These are phyloP conservation scores for Macrotrachela quadricornifera DNA, from an alignment of 1,140 invertebrate genomes.

Conservation along the genomic window DNA sequence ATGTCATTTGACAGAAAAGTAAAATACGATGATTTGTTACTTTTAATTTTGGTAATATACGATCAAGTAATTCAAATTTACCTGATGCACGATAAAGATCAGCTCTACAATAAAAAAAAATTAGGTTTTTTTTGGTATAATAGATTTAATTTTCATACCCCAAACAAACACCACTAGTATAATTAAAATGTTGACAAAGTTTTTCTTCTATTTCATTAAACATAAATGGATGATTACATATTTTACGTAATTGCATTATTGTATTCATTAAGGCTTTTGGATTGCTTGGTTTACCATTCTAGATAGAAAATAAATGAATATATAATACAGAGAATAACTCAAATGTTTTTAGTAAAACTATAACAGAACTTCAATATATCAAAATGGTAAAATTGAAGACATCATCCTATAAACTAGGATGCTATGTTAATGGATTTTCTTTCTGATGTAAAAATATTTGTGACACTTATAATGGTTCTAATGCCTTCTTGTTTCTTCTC, in stretches of 20 bases:
- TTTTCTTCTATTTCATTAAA: constrained; percentile 95
- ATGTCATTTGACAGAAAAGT: constrained; percentile 98
- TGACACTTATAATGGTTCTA: too few species aligned
- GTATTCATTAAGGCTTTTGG: constrained; percentile 98
- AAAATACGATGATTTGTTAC: constrained; percentile 68
- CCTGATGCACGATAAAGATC: constrained; percentile 82
- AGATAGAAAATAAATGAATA: not conserved
- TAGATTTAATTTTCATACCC: too few species aligned
- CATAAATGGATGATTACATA: constrained; percentile 99
- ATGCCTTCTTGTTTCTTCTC: too few species aligned
- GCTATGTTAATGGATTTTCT: too few species aligned
- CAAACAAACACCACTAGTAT: constrained; percentile 22
- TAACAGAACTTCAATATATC: too few species aligned
- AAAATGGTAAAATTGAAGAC: too few species aligned
- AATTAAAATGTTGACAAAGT: constrained; percentile 51
- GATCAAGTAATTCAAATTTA: constrained; percentile 93
- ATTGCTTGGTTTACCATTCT: constrained; percentile 51
- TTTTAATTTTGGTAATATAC: constrained; percentile 86
- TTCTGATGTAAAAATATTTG: too few species aligned
- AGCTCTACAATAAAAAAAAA: constrained; percentile 35
- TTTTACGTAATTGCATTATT: constrained; percentile 84
- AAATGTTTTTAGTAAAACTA: too few species aligned
- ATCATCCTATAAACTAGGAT: too few species aligned
- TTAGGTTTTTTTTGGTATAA: too few species aligned
- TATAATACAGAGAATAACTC: not conserved